Conservation (phyloP, 2,113 vertebrate genomes). For the Puma concolor region DNA sequence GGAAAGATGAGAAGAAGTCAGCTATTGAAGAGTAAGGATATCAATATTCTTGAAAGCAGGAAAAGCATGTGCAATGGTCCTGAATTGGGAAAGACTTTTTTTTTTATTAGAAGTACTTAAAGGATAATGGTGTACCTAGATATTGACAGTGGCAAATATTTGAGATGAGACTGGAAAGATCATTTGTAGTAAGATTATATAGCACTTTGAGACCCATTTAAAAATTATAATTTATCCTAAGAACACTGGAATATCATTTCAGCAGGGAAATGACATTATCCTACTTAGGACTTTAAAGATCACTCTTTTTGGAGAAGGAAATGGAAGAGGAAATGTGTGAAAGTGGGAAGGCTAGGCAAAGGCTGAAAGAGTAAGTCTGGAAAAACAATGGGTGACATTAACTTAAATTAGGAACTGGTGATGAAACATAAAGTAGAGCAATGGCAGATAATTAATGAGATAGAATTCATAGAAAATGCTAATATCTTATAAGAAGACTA, state of each 20-base stretch:
- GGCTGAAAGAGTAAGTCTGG: background rate
- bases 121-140: background rate
- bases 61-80: background rate
- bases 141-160: background rate
- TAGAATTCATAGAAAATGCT: background rate
- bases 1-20: background rate
- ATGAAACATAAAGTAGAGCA: background rate
- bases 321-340: background rate
- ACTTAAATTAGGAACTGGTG: background rate
- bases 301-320: background rate
- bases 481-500: background rate
- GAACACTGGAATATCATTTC: background rate
- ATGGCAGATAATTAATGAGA: background rate
- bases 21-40: background rate
- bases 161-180: background rate
- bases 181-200: background rate
- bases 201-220: background rate
- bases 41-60: background rate
- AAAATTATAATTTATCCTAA: background rate
- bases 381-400: background rate
- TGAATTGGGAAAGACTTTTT: background rate
- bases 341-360: background rate
- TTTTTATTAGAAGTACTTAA: background rate
- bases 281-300: background rate
- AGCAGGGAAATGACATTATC: background rate